Evolutionary conservation across 1,140 invertebrate genomes (phyloP).

Genomic region (Xylocopa sonorina): DNA sequence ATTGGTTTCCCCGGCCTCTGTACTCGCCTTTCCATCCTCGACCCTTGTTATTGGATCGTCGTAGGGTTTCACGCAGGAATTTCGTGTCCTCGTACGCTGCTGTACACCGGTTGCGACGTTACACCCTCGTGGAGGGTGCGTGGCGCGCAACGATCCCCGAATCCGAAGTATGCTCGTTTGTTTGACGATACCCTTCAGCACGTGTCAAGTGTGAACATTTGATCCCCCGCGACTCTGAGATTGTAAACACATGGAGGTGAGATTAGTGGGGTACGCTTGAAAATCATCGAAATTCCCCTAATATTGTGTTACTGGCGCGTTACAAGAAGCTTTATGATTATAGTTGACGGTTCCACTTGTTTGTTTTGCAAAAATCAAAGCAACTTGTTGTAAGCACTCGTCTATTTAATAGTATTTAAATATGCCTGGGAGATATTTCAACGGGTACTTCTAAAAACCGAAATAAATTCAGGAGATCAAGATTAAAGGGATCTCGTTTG

Average conservation of each 20-base stretch:
- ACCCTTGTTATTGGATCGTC: background rate
- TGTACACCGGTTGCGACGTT: conserved; percentile 33
- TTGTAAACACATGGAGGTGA: background rate
- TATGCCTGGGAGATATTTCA: too few relatives aligned
- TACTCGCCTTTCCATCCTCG: background rate
- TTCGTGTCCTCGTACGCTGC: conserved; percentile 44
- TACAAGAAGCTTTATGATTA: too few relatives aligned
- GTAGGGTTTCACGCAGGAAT: conserved; percentile 26
- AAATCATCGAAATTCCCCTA: background rate
- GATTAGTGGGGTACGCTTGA: background rate
- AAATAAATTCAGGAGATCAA: too few relatives aligned
- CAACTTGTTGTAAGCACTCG: too few relatives aligned
- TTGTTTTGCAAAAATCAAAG: too few relatives aligned
- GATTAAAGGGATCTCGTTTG: too few relatives aligned
- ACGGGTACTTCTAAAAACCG: too few relatives aligned
- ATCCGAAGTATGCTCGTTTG: conserved; percentile 40
- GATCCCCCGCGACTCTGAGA: conserved; percentile 12
- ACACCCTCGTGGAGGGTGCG: conserved; percentile 1
- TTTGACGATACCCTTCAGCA: conserved; percentile 33
- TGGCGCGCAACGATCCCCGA: conserved; percentile 36
- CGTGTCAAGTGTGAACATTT: conserved; percentile 39
- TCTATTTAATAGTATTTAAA: too few relatives aligned
- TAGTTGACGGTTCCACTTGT: too few relatives aligned
- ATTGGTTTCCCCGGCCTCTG: too few relatives aligned
- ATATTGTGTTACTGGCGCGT: background rate